These are phyloP conservation scores for Echeneis naucrates DNA, from an alignment of 2,797 vertebrate genomes.

Conservation along the genomic window DNA sequence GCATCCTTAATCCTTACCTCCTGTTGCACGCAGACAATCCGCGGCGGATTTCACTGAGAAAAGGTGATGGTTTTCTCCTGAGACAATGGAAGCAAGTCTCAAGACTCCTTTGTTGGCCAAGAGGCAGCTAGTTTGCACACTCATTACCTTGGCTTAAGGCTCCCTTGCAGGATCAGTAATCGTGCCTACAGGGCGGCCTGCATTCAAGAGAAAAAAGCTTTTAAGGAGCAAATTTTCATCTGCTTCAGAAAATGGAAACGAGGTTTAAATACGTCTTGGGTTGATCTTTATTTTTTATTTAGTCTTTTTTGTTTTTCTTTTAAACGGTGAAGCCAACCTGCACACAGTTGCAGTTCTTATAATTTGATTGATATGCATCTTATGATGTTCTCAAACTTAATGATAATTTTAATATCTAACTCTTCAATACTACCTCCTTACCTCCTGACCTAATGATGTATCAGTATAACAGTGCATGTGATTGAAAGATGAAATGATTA, in stretches of 20 bases:
- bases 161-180: conserved; percentile 39
- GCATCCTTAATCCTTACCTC: conserved; percentile 86
- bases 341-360: neutral
- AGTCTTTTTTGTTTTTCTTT: neutral
- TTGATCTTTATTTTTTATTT: neutral
- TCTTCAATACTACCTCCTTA: too few species aligned
- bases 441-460: neutral
- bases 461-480: neutral
- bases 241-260: conserved; percentile 35
- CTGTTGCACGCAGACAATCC: conserved; percentile 83
- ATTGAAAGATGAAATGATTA: conserved; percentile 8
- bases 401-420: too few species aligned
- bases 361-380: too few species aligned
- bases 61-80: conserved; percentile 80
- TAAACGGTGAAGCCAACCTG: too few species aligned
- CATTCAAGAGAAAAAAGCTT: conserved; percentile 64
- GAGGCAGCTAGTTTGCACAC: conserved; percentile 78
- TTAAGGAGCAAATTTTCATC: conserved; percentile 42
- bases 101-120: conserved; percentile 75
- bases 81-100: conserved; percentile 80
- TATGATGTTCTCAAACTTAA: neutral
- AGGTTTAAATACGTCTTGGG: conserved; percentile 44
- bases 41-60: conserved; percentile 83
- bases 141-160: conserved; percentile 72
- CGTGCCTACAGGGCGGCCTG: conserved; percentile 73